Base-by-base conservation (phyloP, 2,797 vertebrate species). In the Steatocranus sp. region DNA sequence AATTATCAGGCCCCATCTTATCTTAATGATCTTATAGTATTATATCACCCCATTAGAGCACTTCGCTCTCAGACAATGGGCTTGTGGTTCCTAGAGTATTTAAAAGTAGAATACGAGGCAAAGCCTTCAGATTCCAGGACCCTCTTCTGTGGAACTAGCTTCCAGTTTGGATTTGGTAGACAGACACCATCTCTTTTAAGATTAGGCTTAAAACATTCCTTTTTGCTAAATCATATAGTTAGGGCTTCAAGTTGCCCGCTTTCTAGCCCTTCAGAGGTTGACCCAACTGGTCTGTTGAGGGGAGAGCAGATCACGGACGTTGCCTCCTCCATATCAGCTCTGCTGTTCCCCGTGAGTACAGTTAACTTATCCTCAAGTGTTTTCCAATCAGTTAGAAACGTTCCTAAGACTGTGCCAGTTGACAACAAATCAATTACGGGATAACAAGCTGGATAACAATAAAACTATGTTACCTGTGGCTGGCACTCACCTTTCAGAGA, bases 101-200 rank as follows among this genome's bases (percentile, higher is more conserved):
- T 51, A 23, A 51, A 51, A 51, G 50, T 23, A 51, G 50, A 51
- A 51, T 23, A 51, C 0, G 11, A 7, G 50, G 20, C 3, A 51
- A 23, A 23, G 50, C 50, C 20, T 51, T 51, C 50, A 51, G 50
- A 51, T 51, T 51, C 49, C 9, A 50, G n/a, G 5, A 11, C 18
- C 48, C 48, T 49, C 5, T 49, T 49, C 18, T 49, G 18, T 49
- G 48, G 18, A 49, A 49, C 18, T 6, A 49, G 18, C 48, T 49
- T 49, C 49, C n/a, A 51, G n/a, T 51, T 51, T 50, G 49, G 49
- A 50, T 50, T 50, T 51, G 49, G 49, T 10, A 51, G 50, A 51
- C 50, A 51, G 50, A 23, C 20, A 23, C 50, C 20, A 51, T 51
- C 50, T 51, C 50, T 51, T 51, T 51, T 51, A 51, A 51, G 50